Evolutionary conservation across 2,113 vertebrate species (phyloP).

Genomic region (Hiodon alosoides): DNA sequence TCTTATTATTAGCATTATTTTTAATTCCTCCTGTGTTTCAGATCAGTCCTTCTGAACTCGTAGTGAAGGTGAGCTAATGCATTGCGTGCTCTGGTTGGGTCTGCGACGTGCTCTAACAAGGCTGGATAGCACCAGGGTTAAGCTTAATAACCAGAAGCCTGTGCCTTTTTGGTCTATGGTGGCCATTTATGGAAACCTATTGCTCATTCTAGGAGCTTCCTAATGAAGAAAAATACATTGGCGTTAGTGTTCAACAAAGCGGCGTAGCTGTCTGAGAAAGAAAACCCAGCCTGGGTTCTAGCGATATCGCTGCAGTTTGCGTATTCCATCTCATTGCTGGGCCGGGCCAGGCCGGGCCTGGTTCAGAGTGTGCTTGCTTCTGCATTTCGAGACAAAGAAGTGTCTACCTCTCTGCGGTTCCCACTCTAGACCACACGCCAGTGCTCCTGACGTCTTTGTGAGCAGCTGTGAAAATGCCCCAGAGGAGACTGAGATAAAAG

Average conservation of each 20-base stretch:
- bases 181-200: not conserved
- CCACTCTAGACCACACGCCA: too few species aligned
- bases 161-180: not conserved
- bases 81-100: not conserved
- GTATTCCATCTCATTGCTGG: not conserved
- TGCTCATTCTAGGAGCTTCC: too few species aligned
- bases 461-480: not conserved
- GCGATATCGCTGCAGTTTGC: not conserved
- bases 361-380: too few species aligned
- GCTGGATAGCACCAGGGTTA: not conserved
- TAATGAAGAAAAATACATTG: too few species aligned
- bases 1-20: not conserved
- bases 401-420: too few species aligned
- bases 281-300: too few species aligned
- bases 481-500: slow-evolving; percentile 15
- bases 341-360: too few species aligned
- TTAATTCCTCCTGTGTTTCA: not conserved
- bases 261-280: too few species aligned
- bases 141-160: not conserved
- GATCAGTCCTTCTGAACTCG: not conserved
- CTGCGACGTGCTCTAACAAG: slow-evolving; percentile 1
- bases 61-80: not conserved
- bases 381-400: too few species aligned
- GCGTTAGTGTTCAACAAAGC: too few species aligned
- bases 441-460: not conserved